Evolutionary conservation across 2,888 invertebrate species (phyloP).

Genomic region (Synergus gifuensis): DNA sequence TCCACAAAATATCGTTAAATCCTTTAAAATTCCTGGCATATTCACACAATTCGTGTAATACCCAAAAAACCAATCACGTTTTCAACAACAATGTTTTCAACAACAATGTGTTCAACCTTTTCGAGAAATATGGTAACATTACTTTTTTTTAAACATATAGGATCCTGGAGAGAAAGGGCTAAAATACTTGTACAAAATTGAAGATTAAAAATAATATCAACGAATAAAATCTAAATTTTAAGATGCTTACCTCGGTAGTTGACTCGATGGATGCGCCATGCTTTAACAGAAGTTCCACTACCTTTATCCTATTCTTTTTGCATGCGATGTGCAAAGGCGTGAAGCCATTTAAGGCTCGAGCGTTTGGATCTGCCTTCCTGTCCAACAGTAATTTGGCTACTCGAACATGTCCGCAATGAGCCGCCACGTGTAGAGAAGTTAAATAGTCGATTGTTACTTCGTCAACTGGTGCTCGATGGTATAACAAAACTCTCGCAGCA

Average conservation of each 20-base stretch:
- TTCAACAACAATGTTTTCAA: too few species aligned
- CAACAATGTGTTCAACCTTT: too few species aligned
- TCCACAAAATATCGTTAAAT: too few species aligned
- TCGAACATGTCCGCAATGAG: conserved; percentile 95
- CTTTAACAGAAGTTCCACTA: conserved; percentile 96
- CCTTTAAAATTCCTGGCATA: too few species aligned
- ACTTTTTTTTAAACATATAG: too few species aligned
- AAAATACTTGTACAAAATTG: too few species aligned
- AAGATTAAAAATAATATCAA: too few species aligned
- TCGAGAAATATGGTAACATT: too few species aligned
- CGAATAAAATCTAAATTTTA: not conserved
- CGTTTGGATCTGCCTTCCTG: conserved; percentile 97
- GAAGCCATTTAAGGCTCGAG: conserved; percentile 97
- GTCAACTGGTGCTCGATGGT: conserved; percentile 98
- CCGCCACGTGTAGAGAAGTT: conserved; percentile 97
- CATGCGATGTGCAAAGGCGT: conserved; percentile 99
- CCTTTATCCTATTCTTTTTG: conserved; percentile 98
- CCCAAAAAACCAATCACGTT: too few species aligned
- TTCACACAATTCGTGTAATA: too few species aligned
- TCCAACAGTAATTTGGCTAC: conserved; percentile 95
- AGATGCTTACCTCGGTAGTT: conserved; percentile 82
- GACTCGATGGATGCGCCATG: conserved; percentile 92
- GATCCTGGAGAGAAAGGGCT: too few species aligned
- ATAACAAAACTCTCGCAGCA: conserved; percentile 93
- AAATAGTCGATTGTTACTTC: conserved; percentile 99